phyloP scores from a whole-genome alignment of 2,888 invertebrate species.

The Leptopilina myrica region DNA sequence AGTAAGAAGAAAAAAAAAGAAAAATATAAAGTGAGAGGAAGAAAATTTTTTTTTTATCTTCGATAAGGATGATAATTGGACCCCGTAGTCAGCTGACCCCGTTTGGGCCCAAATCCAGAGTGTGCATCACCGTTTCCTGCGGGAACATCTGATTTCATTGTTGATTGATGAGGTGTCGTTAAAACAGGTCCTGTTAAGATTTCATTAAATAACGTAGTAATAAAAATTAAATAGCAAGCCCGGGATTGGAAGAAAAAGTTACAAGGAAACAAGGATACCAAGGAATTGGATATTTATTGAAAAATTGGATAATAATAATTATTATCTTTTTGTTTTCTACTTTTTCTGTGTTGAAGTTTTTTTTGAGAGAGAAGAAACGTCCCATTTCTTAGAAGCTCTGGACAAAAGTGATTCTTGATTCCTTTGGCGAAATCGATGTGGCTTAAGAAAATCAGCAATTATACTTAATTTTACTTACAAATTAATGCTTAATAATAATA shows the following conservation, averaged over 20 bases:
- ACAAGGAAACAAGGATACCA: conserved; percentile 19
- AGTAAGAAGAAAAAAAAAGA: neutral
- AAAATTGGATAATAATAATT: no score
- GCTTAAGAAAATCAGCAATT: conserved; percentile 12
- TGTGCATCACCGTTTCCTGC: conserved; percentile 12
- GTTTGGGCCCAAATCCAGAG: conserved; percentile 66
- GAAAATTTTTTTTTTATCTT: conserved; percentile 61
- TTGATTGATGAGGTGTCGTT: neutral
- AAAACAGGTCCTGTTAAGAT: conserved; percentile 27
- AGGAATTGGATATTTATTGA: neutral
- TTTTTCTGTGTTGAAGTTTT: conserved; percentile 40
- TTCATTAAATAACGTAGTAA: conserved; percentile 39
- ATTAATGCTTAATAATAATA: neutral
- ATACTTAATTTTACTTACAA: conserved; percentile 31
- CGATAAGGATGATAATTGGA: conserved; percentile 73
- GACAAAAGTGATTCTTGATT: conserved; percentile 22
- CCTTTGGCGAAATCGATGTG: conserved; percentile 30
- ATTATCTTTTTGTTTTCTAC: conserved; percentile 29
- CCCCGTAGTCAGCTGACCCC: conserved; percentile 64
- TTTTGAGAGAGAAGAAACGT: conserved; percentile 26
- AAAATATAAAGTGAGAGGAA: neutral
- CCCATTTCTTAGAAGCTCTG: conserved; percentile 6
- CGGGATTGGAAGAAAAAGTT: conserved; percentile 17
- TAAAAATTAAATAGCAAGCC: conserved; percentile 5
- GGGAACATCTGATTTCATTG: neutral